A percentile compares a stretch with the other conserved stretches of the same genome.
Conservation (phyloP, 2,888 invertebrate species). For the Pristionchus fissidentatus region DNA sequence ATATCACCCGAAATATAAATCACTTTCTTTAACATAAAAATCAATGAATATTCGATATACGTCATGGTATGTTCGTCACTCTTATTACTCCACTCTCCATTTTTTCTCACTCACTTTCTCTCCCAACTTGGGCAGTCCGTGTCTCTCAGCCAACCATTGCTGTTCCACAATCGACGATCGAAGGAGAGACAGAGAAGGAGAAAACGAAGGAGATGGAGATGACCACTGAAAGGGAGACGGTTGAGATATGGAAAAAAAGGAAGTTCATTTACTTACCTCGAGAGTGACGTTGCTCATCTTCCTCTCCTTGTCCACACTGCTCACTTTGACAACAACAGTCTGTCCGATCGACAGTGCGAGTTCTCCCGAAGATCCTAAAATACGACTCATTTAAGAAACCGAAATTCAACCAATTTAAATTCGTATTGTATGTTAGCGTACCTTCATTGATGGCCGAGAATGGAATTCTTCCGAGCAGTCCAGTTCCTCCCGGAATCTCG, state of each 20-base stretch:
- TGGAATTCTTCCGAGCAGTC: conserved; percentile 54
- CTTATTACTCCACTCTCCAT: too few relatives aligned
- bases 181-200: not conserved
- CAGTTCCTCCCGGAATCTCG: conserved; percentile 60
- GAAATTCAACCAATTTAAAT: not conserved
- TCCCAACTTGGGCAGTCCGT: conserved; percentile 1
- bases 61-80: too few relatives aligned
- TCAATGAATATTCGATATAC: too few relatives aligned
- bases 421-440: not conserved
- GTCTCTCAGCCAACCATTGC: conserved; percentile 31
- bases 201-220: not conserved
- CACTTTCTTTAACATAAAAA: too few relatives aligned
- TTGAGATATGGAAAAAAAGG: not conserved
- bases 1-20: too few relatives aligned
- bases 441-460: conserved; percentile 30
- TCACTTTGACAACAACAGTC: conserved; percentile 45
- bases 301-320: conserved; percentile 24
- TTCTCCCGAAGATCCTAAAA: conserved; percentile 17
- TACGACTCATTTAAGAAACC: not conserved
- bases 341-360: conserved; percentile 35
- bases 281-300: conserved; percentile 29
- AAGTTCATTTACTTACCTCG: not conserved
- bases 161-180: conserved; percentile 36
- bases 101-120: not conserved
- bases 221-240: not conserved